Base-by-base conservation (phyloP, 2,888 invertebrate genomes). In the Barypeithes pellucidus region DNA sequence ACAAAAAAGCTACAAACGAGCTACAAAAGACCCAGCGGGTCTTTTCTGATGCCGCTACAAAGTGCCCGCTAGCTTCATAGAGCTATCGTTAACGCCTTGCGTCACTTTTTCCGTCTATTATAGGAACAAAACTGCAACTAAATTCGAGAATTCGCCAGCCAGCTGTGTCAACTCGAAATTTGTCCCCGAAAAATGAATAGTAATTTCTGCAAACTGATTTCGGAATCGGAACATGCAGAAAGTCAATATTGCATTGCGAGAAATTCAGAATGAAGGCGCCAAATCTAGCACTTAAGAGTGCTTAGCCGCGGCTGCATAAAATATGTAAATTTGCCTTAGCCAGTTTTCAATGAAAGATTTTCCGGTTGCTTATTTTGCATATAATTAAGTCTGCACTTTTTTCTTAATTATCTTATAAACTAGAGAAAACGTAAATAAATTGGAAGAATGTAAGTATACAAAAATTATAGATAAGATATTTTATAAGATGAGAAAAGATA, bases 161-260 rank as follows among this genome's bases (percentile, higher is more conserved):
- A 61, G 68, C 68, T 68, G 61, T 52, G 68, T 68, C 68, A 68
- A 68, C 68, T 18, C 62, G 57, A 62, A 70, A 70, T 62, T 63
- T 22, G 52, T 57, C 54, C 63, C 50, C 24, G 14, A 70, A 70
- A 70, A 63, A 70, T 69, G 69, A 63, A 73, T 73, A 69, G 72
- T 67, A 72, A 72, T 72, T 59, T 66, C 62, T 47, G 62, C 62
- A 67, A 63, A 75, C 71, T 75, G 72, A 67, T 69, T 75, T 62
- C 33, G 69, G 61, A 74, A 75, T 69, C 75, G 62, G 67, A 52
- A 69, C 72, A 72, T 75, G 72, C 65, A 66, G 70, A 61, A 69
- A 72, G 72, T 75, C 75, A 72, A 75, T 75, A 75, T 72, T 75
- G 72, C 75, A 72, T 41, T 47, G 66, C 60, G 63, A 45, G 57